Conservation (phyloP, 2,888 invertebrate species). For the Zygothrica quintamaculata region DNA sequence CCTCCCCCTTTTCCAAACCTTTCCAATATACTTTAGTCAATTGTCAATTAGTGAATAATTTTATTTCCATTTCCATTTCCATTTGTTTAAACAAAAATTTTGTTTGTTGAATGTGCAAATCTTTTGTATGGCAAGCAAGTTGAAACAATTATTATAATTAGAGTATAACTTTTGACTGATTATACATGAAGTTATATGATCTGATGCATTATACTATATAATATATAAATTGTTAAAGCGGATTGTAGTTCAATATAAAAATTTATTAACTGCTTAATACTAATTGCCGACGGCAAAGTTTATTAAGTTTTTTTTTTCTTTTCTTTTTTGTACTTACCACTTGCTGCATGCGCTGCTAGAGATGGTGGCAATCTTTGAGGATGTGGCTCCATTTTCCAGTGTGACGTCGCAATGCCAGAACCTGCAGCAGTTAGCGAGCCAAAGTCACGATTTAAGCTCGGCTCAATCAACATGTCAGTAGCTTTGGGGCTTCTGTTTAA, state of each 20-base stretch:
- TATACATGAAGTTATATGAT: no score
- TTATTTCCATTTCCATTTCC: no score
- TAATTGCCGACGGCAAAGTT: constrained; percentile 53
- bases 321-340: constrained; percentile 77
- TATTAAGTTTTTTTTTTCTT: no score
- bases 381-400: constrained; percentile 84
- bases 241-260: no score
- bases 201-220: neutral
- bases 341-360: constrained; percentile 79
- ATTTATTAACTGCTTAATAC: no score
- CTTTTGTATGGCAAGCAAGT: constrained; percentile 6
- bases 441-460: constrained; percentile 84
- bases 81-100: constrained; percentile 28
- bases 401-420: constrained; percentile 80
- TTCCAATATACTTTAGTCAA: constrained; percentile 19
- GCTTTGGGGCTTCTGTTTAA: constrained; percentile 66
- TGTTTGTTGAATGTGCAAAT: constrained; percentile 20
- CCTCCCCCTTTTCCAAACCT: no score
- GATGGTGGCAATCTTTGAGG: constrained; percentile 81
- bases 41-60: constrained; percentile 67
- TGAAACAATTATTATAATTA: constrained; percentile 9
- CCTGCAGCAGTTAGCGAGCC: constrained; percentile 83
- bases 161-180: no score
- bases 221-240: no score
- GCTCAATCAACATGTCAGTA: constrained; percentile 85